Evolutionary conservation across 2,113 vertebrate species (phyloP).

Genomic region (Mormoops blainvillei): DNA sequence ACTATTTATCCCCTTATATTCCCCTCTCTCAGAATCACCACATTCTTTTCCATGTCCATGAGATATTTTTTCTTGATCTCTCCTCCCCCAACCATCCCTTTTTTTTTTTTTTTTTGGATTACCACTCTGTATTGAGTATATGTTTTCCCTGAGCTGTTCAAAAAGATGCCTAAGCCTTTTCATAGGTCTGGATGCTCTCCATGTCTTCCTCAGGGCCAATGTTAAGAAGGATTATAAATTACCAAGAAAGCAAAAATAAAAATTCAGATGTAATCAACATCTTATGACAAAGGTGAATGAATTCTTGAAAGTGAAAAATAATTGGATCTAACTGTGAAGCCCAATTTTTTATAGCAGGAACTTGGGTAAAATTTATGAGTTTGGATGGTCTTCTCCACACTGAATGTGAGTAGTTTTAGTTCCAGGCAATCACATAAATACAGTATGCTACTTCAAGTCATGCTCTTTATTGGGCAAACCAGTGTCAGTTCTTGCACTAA

Average conservation of each 20-base stretch:
- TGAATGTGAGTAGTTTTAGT: conserved; percentile 48
- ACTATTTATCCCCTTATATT: no score
- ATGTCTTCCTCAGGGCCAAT: conserved; percentile 20
- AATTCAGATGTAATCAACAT: conserved; percentile 71
- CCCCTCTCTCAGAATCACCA: no score
- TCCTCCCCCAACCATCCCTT: no score
- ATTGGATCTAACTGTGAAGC: conserved; percentile 74
- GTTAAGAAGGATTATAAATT: conserved; percentile 51
- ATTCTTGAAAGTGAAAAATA: conserved; percentile 74
- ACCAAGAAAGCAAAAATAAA: conserved; percentile 61
- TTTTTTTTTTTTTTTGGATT: not conserved
- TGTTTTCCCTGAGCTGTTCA: conserved; percentile 45
- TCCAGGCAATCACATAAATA: conserved; percentile 50
- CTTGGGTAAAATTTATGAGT: conserved; percentile 71
- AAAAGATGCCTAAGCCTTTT: conserved; percentile 45
- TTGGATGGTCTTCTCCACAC: conserved; percentile 68
- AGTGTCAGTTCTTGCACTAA: conserved; percentile 27
- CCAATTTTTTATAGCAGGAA: conserved; percentile 74
- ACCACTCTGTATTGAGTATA: not conserved
- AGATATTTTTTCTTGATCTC: no score
- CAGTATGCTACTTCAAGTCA: conserved; percentile 53
- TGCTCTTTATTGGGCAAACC: conserved; percentile 41
- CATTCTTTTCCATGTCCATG: no score
- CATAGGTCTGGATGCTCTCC: conserved; percentile 57
- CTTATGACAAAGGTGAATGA: conserved; percentile 68